Conservation (phyloP, 2,113 vertebrate genomes). For the Odocoileus hemionus region DNA sequence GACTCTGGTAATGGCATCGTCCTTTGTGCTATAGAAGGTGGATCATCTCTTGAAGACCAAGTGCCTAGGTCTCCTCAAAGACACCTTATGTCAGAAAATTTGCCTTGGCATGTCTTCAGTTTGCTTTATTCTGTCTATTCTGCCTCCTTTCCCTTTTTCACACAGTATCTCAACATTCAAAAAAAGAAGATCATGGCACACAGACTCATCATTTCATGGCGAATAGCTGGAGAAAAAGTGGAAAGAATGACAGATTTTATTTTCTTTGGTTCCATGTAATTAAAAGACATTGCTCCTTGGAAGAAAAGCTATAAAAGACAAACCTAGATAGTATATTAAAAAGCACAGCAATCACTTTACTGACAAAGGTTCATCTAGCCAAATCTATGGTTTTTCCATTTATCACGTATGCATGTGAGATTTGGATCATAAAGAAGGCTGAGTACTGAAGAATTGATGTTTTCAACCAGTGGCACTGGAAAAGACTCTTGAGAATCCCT, state of each 20-base stretch:
- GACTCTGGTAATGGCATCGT: not conserved
- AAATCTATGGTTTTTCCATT: not conserved
- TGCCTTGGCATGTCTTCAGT: accelerated
- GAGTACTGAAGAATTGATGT: not conserved
- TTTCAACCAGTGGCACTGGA: not conserved
- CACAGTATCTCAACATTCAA: not conserved
- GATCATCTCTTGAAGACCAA: not conserved
- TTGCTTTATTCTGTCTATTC: not conserved
- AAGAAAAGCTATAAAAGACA: not conserved
- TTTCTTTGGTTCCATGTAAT: not conserved
- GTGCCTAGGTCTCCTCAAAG: accelerated
- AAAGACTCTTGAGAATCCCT: not conserved
- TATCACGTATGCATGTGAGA: not conserved
- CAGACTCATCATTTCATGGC: not conserved
- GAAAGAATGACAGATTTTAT: not conserved
- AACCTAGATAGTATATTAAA: not conserved
- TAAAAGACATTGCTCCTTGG: not conserved
- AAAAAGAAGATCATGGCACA: not conserved
- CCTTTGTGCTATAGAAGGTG: not conserved
- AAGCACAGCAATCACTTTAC: not conserved
- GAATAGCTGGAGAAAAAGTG: not conserved
- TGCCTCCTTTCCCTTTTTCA: not conserved
- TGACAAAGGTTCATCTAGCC: not conserved
- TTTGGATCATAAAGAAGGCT: not conserved
- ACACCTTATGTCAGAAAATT: not conserved